A percentile compares a stretch with the other conserved stretches of the same genome.
These are phyloP conservation scores for Piaya cayana DNA, from an alignment of 2,113 vertebrate genomes.

Conservation along the genomic window DNA sequence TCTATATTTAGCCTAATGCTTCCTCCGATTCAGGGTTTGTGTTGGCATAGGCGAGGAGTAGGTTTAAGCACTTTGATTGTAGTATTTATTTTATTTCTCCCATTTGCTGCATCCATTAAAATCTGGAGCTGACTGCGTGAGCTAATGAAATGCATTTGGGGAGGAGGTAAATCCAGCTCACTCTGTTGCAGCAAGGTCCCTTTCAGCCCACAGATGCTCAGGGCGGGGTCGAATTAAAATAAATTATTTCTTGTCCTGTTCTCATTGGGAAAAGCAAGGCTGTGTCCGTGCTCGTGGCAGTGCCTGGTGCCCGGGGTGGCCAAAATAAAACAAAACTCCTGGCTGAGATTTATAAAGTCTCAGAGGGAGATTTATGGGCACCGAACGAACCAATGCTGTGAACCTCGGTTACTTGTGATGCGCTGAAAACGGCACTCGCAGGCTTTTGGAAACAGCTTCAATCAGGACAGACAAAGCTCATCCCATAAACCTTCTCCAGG, in stretches of 20 bases:
- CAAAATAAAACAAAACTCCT: background rate
- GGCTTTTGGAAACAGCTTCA: background rate
- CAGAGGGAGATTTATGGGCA: background rate
- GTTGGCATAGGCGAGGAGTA: slow-evolving; percentile 53
- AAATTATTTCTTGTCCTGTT: background rate
- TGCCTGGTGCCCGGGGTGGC: background rate
- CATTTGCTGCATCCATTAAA: slow-evolving; percentile 26
- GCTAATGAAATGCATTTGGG: background rate
- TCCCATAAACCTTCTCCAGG: background rate
- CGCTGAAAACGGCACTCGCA: background rate
- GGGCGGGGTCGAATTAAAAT: background rate
- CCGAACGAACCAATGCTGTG: fast-evolving
- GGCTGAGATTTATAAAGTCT: background rate
- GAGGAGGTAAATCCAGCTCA: background rate
- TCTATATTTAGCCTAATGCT: slow-evolving; percentile 82
- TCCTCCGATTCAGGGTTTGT: slow-evolving; percentile 79
- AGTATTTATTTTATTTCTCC: slow-evolving; percentile 56
- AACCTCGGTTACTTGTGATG: fast-evolving
- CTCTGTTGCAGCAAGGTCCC: background rate
- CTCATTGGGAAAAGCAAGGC: background rate
- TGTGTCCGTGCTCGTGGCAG: fast-evolving
- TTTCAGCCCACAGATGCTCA: background rate
- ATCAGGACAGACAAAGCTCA: background rate
- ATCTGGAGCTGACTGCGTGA: background rate
- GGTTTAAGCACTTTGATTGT: slow-evolving; percentile 61